phyloP scores from a whole-genome alignment of 2,797 vertebrate species.

The Aythya fuligula region DNA sequence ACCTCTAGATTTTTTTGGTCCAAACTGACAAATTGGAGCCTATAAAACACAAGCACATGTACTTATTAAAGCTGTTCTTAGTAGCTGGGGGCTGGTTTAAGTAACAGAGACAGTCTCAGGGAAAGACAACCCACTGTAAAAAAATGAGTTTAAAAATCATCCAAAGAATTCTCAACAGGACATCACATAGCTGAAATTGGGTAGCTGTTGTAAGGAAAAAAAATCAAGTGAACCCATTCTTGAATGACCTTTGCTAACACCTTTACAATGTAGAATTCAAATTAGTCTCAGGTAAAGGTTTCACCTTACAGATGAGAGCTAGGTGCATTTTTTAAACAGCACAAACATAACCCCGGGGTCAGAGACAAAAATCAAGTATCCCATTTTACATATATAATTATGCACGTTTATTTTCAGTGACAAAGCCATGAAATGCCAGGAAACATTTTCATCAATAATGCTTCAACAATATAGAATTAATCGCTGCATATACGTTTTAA shows the following conservation, averaged over 20 bases:
- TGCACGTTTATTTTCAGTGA: constrained; percentile 62
- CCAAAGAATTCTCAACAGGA: not conserved
- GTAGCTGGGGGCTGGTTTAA: not conserved
- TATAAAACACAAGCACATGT: not conserved
- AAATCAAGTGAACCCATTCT: not conserved
- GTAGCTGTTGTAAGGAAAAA: not conserved
- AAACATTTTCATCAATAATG: constrained; percentile 31
- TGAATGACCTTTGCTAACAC: not conserved
- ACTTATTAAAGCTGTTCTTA: not conserved
- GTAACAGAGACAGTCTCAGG: not conserved
- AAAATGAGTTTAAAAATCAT: not conserved
- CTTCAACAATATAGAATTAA: constrained; percentile 39
- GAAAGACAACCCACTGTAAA: not conserved
- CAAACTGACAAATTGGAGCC: not conserved
- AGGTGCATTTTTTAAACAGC: constrained; percentile 8
- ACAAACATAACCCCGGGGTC: not conserved
- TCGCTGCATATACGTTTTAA: constrained; percentile 9
- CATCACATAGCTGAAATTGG: not conserved
- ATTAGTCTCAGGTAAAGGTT: not conserved
- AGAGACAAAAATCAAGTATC: constrained; percentile 54
- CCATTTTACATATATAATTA: constrained; percentile 40
- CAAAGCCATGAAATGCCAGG: constrained; percentile 54
- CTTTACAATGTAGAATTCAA: not conserved
- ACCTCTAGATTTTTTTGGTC: not conserved
- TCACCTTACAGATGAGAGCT: not conserved